phyloP scores from a whole-genome alignment of 2,113 vertebrate genomes.

The Oncorhynchus tshawytscha region DNA sequence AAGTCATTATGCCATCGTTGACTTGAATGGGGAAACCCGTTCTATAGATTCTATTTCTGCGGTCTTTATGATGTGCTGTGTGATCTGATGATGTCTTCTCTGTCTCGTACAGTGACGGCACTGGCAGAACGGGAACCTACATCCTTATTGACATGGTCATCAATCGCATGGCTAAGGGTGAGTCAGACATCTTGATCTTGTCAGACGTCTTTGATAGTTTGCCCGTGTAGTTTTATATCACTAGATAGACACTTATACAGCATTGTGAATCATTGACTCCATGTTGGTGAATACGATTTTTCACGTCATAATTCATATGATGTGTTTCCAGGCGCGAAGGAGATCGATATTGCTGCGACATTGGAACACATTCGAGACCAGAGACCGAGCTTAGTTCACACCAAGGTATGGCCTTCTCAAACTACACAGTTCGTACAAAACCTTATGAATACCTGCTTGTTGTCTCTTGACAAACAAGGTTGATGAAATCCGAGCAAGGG shows the following conservation, averaged over 20 bases:
- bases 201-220: background rate
- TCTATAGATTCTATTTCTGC: no score
- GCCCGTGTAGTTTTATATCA: no score
- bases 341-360: conserved; percentile 96
- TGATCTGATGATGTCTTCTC: background rate
- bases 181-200: conserved; percentile 26
- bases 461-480: no score
- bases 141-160: conserved; percentile 97
- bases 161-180: conserved; percentile 98
- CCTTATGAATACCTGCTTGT: no score
- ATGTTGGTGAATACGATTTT: no score
- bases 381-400: conserved; percentile 88
- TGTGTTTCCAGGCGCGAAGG: conserved; percentile 85
- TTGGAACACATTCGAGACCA: conserved; percentile 96
- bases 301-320: no score
- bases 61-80: background rate
- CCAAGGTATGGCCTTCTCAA: conserved; percentile 80
- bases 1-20: no score
- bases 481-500: no score
- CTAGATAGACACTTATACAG: no score
- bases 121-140: conserved; percentile 89
- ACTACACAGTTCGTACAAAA: no score
- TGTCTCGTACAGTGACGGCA: conserved; percentile 82
- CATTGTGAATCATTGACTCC: no score
- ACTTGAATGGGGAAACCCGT: no score